Conservation (phyloP, 2,888 invertebrate genomes). For the Calliphora vomitoria region DNA sequence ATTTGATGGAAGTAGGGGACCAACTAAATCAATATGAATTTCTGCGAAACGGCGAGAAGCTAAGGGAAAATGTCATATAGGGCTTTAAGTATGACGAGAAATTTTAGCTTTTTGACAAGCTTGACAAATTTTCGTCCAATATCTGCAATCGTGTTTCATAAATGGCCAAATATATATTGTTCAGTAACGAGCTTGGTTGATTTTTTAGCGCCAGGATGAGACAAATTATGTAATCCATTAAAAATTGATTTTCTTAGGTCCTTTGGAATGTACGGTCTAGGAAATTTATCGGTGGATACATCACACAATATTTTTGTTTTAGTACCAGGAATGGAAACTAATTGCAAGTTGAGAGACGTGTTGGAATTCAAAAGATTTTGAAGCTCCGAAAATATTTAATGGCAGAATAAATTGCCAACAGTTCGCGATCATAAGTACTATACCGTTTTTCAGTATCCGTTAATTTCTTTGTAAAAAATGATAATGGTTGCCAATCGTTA, state of each 20-base stretch:
- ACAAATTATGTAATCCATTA: constrained; percentile 12
- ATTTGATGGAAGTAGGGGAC: too few species aligned
- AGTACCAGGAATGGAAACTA: too few species aligned
- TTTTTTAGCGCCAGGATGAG: neutral
- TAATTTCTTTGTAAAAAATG: too few species aligned
- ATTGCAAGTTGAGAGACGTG: too few species aligned
- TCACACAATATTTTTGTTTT: too few species aligned
- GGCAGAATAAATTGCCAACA: too few species aligned
- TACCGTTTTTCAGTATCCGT: too few species aligned
- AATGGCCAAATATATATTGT: constrained; percentile 2
- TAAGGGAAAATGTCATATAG: constrained; percentile 1
- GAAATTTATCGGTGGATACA: too few species aligned
- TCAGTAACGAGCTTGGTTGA: constrained; percentile 3
- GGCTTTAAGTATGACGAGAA: constrained; percentile 1
- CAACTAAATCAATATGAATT: neutral
- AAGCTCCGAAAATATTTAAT: too few species aligned
- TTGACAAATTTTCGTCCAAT: constrained; percentile 15
- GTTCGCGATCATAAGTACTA: too few species aligned
- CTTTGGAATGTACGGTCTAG: constrained; percentile 13
- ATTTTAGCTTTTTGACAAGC: neutral
- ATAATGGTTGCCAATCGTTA: too few species aligned
- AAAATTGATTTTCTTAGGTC: constrained; percentile 7
- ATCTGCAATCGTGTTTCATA: constrained; percentile 3
- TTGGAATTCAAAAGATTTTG: too few species aligned
- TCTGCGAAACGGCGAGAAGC: neutral